Evolutionary conservation across 2,888 invertebrate species (phyloP), one percentile per base, ranked within the genome.

Genomic region (Chironomus riparius): DNA sequence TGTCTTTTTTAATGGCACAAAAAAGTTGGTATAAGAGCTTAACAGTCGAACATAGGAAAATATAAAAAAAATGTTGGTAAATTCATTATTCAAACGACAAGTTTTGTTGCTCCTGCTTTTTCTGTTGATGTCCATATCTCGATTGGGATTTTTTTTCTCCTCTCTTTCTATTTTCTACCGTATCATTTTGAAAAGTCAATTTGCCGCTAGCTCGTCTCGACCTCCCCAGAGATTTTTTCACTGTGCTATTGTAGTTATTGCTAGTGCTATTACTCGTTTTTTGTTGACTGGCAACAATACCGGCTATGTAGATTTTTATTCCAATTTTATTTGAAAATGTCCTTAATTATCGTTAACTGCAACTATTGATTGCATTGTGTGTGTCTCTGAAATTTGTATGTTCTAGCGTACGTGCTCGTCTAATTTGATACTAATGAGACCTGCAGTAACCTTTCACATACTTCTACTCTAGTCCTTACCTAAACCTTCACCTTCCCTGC

Each of bases 31-130:
- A 50, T 13, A 50, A 50, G 13, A 15, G 50, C 50, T n/a, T 50
- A n/a, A n/a, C 13, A 50, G 7, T 21, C 65, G 65, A 24, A 65
- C 65, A 65, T 13, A 13, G 56, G 22, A 65, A 65, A 18, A 62
- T 6, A 72, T 28, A n/a, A 13, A 18, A 18, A 73, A 47, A 65
- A 74, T 47, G 47, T 65, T 62, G 48, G 38, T 74, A 74, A 74
- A 74, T 74, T 74, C 68, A 68, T 74, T 74, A 74, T 74, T 74
- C 48, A 74, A 74, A 74, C 62, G 74, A 68, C 68, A 74, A 71
- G 28, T 61, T 50, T 71, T 22, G 22, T 28, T 38, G 38, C 38
- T 38, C 38, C 38, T 38, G 38, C 38, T 10, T 38, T 38, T 38
- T 65, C 6, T 65, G 65, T 24, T 65, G 62, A 21, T 62, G 65